phyloP scores from a whole-genome alignment of 2,113 vertebrate genomes.

The Perca fluviatilis region DNA sequence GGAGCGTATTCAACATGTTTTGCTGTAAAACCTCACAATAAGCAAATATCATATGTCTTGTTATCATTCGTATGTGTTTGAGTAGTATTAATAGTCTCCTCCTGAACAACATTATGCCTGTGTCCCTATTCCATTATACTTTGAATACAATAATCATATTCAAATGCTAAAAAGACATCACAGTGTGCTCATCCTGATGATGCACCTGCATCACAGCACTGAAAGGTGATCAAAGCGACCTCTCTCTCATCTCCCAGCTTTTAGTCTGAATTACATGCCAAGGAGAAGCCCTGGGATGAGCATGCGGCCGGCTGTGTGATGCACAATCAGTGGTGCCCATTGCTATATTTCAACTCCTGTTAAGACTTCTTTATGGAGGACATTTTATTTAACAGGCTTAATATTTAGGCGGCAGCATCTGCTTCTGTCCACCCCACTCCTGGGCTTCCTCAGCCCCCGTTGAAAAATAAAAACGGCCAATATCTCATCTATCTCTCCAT shows the following conservation, averaged over 20 bases:
- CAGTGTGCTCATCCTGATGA: constrained; percentile 30
- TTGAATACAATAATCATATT: constrained; percentile 25
- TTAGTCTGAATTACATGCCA: constrained; percentile 44
- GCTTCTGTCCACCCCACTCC: constrained; percentile 69
- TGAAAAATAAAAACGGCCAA: constrained; percentile 77
- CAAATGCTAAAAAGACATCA: constrained; percentile 35
- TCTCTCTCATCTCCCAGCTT: constrained; percentile 45
- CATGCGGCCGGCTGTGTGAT: constrained; percentile 36
- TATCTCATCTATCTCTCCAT: constrained; percentile 77
- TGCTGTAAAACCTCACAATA: neutral
- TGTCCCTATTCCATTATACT: constrained; percentile 29
- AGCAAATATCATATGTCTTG: neutral
- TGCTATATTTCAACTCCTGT: constrained; percentile 62
- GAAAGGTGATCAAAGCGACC: constrained; percentile 57
- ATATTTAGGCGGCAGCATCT: constrained; percentile 69
- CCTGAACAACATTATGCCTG: neutral
- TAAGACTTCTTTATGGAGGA: constrained; percentile 65
- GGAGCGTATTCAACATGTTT: neutral
- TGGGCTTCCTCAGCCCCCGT: constrained; percentile 48
- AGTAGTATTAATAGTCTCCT: constrained; percentile 27
- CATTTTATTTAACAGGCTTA: constrained; percentile 74
- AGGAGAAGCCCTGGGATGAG: constrained; percentile 40
- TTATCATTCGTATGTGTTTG: constrained; percentile 11
- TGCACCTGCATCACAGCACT: constrained; percentile 53
- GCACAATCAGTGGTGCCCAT: constrained; percentile 32